Conservation (phyloP, 2,113 vertebrate genomes). For the Prionailurus viverrinus region DNA sequence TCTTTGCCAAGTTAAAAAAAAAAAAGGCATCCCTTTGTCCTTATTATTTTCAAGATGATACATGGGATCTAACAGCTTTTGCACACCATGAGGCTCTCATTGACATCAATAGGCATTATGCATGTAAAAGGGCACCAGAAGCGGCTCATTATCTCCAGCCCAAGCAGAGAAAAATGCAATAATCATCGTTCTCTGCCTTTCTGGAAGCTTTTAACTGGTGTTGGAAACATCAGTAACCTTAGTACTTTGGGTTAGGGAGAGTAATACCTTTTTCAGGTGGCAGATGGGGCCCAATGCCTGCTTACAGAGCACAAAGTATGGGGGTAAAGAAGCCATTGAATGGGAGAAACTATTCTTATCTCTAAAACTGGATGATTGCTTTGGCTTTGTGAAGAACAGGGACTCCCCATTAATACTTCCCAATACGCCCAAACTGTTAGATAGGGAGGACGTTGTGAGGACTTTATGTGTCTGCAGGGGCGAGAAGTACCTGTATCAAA, state of each 20-base stretch:
- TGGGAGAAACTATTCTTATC: constrained; percentile 38
- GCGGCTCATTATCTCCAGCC: constrained; percentile 80
- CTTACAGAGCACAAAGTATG: background rate
- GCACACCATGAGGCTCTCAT: constrained; percentile 34
- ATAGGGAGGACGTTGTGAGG: background rate
- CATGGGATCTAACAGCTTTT: constrained; percentile 71
- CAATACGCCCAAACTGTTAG: background rate
- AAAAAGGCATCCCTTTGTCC: constrained; percentile 78
- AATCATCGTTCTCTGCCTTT: constrained; percentile 79
- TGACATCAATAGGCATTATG: constrained; percentile 81
- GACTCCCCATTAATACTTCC: constrained; percentile 4
- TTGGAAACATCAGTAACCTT: constrained; percentile 73
- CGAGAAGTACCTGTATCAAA: constrained; percentile 4
- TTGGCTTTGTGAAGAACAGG: constrained; percentile 31
- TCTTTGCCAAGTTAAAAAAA: constrained; percentile 77
- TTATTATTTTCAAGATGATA: constrained; percentile 82
- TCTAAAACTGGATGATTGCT: background rate
- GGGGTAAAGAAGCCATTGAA: background rate
- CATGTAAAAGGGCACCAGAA: constrained; percentile 80
- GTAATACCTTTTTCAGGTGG: constrained; percentile 60
- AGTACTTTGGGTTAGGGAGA: constrained; percentile 31
- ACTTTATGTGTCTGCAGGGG: background rate
- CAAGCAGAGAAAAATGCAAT: constrained; percentile 81
- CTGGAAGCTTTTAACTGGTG: constrained; percentile 72
- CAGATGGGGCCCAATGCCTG: constrained; percentile 36